Percentiles rank a stretch among this genome's conserved stretches.
Evolutionary conservation across 2,888 invertebrate genomes (phyloP).

Genomic region (Napeogenes sylphis): DNA sequence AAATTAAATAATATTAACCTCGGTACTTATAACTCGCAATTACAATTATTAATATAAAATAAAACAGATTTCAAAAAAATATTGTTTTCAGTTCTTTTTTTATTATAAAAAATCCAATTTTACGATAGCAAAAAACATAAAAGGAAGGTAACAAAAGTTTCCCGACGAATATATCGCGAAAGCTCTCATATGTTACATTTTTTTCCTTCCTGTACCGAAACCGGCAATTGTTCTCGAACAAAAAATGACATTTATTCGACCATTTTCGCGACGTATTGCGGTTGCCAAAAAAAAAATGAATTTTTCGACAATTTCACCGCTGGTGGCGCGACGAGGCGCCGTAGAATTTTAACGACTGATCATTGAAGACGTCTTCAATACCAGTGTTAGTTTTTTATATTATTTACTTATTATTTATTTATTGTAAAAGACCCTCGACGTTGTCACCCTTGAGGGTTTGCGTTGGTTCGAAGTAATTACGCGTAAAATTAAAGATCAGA

Average conservation of each 20-base stretch:
- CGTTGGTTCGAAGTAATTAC: constrained; percentile 35
- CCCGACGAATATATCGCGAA: constrained; percentile 50
- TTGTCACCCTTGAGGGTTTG: constrained; percentile 32
- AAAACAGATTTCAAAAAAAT: not conserved
- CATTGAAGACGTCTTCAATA: constrained; percentile 40
- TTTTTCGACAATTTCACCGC: constrained; percentile 49
- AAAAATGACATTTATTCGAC: constrained; percentile 56
- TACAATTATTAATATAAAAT: no score
- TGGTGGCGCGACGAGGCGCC: constrained; percentile 40
- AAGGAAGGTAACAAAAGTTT: constrained; percentile 45
- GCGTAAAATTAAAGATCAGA: constrained; percentile 42
- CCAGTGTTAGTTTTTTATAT: constrained; percentile 40
- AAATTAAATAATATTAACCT: no score
- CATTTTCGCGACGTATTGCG: constrained; percentile 49
- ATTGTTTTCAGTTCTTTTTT: constrained; percentile 11
- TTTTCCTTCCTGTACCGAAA: constrained; percentile 42
- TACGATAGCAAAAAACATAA: constrained; percentile 30
- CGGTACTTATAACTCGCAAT: no score
- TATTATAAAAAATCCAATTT: constrained; percentile 29
- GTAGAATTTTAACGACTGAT: constrained; percentile 50
- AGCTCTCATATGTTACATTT: constrained; percentile 49
- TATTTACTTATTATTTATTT: constrained; percentile 25
- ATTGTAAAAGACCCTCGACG: constrained; percentile 31
- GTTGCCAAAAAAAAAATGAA: constrained; percentile 48
- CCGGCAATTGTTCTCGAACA: constrained; percentile 47